Percentiles rank a stretch among this genome's conserved stretches.
Conservation (phyloP, 2,113 vertebrate species). For the Hystrix brachyura region DNA sequence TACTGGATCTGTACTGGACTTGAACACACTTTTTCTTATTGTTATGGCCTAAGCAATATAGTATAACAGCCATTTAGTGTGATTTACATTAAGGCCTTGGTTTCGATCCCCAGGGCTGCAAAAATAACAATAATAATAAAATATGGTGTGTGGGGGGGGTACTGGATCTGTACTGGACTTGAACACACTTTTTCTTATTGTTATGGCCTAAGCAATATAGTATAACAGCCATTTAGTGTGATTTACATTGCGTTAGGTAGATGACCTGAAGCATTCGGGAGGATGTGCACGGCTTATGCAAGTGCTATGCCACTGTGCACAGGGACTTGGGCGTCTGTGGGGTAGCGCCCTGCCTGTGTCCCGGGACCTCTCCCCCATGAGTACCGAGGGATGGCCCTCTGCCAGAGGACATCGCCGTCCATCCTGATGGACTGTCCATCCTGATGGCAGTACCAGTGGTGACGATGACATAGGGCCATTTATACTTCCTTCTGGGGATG, state of each 20-base stretch:
- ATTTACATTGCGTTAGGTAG: background rate
- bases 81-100: background rate
- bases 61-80: too few species aligned
- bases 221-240: background rate
- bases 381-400: background rate
- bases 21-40: background rate
- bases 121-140: background rate
- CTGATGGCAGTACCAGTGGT: background rate
- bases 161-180: background rate
- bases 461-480: background rate
- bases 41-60: background rate
- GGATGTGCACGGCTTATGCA: too few species aligned
- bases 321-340: background rate
- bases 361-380: background rate
- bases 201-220: background rate
- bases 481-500: background rate
- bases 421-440: background rate
- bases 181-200: background rate
- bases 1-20: background rate
- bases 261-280: background rate
- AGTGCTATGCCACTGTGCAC: background rate
- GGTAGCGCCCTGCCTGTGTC: background rate
- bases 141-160: background rate
- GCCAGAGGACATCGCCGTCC: background rate
- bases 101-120: background rate